Conservation (phyloP, 2,888 invertebrate genomes). For the Desoria tigrina region DNA sequence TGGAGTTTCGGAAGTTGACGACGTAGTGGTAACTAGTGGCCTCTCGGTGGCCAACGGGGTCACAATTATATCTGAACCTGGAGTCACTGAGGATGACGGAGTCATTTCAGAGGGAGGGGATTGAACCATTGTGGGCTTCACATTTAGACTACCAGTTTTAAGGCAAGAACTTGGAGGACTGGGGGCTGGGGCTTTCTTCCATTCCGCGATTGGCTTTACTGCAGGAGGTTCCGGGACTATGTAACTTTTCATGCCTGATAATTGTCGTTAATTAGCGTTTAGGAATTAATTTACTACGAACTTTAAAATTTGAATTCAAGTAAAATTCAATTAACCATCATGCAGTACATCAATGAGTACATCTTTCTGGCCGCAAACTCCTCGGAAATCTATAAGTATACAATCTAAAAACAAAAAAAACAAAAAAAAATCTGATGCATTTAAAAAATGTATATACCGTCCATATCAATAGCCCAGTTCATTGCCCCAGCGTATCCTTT, state of each 20-base stretch:
- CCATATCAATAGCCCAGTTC: constrained; percentile 91
- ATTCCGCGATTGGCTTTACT: constrained; percentile 31
- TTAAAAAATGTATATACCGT: no score
- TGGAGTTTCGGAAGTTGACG: background rate
- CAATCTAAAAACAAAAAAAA: constrained; percentile 58
- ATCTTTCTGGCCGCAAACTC: constrained; percentile 76
- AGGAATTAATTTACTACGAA: background rate
- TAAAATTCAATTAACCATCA: constrained; percentile 55
- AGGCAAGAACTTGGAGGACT: constrained; percentile 53
- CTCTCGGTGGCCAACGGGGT: constrained; percentile 18
- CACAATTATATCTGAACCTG: constrained; percentile 19
- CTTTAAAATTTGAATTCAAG: no score
- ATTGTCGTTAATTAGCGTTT: background rate
- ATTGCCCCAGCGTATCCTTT: constrained; percentile 85
- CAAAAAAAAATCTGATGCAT: constrained; percentile 56
- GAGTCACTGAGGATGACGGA: constrained; percentile 13
- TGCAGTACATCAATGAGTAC: constrained; percentile 72
- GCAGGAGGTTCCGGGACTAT: constrained; percentile 58
- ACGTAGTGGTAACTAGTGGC: constrained; percentile 17
- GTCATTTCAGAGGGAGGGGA: constrained; percentile 26
- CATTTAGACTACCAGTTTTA: background rate
- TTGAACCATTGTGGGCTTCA: constrained; percentile 52
- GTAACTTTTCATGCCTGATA: constrained; percentile 63
- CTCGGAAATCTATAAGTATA: constrained; percentile 86
- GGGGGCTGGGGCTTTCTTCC: constrained; percentile 37